These are phyloP conservation scores for Conus betulinus DNA, from an alignment of 1,140 invertebrate species.

Conservation along the genomic window DNA sequence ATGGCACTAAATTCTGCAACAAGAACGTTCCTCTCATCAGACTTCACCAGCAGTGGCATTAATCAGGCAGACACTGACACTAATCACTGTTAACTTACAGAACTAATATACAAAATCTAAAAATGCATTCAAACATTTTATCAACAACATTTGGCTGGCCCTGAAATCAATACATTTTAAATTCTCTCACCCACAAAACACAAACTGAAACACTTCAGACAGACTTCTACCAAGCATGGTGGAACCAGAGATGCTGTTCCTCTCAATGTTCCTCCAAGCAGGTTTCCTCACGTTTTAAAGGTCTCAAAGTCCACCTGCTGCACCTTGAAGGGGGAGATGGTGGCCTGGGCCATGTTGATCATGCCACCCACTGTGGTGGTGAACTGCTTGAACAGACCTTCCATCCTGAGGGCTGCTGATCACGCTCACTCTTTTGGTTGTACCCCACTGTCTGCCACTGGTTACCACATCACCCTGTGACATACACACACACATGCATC, in stretches of 20 bases:
- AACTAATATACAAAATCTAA: too few species aligned
- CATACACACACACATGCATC: too few species aligned
- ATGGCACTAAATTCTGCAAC: too few species aligned
- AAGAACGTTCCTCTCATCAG: too few species aligned
- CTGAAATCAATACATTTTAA: background rate
- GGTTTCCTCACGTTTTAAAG: constrained; percentile 47
- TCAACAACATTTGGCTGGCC: background rate
- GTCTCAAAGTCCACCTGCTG: constrained; percentile 48
- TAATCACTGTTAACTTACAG: too few species aligned
- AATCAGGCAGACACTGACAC: too few species aligned
- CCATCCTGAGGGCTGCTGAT: background rate
- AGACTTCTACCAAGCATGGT: background rate
- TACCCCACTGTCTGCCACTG: background rate
- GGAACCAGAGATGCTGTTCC: too few species aligned
- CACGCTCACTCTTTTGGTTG: background rate
- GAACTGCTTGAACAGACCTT: constrained; percentile 8
- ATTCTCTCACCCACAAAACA: background rate
- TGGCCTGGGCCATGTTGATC: constrained; percentile 52
- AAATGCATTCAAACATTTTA: too few species aligned
- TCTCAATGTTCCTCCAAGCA: too few species aligned
- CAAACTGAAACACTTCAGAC: background rate
- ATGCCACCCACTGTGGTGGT: constrained; percentile 44
- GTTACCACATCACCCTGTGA: background rate
- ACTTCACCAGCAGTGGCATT: too few species aligned
- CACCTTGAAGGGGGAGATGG: constrained; percentile 58